Evolutionary conservation across 2,888 invertebrate genomes (phyloP).

Genomic region (Drosophila barbarae): DNA sequence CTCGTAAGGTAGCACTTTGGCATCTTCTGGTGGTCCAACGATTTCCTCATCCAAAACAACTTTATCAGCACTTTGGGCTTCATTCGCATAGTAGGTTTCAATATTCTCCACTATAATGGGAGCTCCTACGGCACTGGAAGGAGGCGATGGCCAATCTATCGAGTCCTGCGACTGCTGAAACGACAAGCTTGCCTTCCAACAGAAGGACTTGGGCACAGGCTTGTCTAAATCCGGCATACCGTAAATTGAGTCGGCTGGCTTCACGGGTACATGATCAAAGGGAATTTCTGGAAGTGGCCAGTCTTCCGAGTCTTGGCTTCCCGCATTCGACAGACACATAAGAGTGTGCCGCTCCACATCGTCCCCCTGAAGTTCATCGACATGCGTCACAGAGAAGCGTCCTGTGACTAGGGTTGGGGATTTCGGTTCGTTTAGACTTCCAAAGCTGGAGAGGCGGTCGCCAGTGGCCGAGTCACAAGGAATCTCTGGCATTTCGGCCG

Average conservation of each 20-base stretch:
- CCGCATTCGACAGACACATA: slow-evolving; percentile 80
- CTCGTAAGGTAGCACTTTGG: slow-evolving; percentile 78
- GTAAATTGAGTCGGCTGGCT: slow-evolving; percentile 75
- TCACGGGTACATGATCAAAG: slow-evolving; percentile 79
- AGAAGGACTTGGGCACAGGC: slow-evolving; percentile 79
- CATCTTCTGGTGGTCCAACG: slow-evolving; percentile 75
- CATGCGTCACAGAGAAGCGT: slow-evolving; percentile 79
- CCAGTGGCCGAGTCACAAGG: slow-evolving; percentile 85
- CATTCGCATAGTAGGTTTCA: slow-evolving; percentile 89
- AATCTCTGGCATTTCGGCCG: slow-evolving; percentile 91
- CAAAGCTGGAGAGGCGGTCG: slow-evolving; percentile 81
- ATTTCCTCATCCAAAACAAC: slow-evolving; percentile 85
- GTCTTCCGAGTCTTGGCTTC: slow-evolving; percentile 88
- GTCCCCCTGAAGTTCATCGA: slow-evolving; percentile 75
- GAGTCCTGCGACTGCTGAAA: slow-evolving; percentile 84
- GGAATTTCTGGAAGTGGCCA: slow-evolving; percentile 89
- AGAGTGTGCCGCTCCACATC: slow-evolving; percentile 76
- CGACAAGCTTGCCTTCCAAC: slow-evolving; percentile 78
- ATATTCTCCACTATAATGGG: slow-evolving; percentile 88
- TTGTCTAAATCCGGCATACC: slow-evolving; percentile 78
- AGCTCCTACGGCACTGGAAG: slow-evolving; percentile 84
- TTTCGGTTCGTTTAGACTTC: slow-evolving; percentile 80
- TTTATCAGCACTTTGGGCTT: slow-evolving; percentile 88
- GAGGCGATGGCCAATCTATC: slow-evolving; percentile 91
- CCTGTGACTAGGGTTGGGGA: slow-evolving; percentile 79